A percentile compares a stretch with the other conserved stretches of the same genome.
Conservation (phyloP, 2,888 invertebrate species). For the Micoletzkya japonica region DNA sequence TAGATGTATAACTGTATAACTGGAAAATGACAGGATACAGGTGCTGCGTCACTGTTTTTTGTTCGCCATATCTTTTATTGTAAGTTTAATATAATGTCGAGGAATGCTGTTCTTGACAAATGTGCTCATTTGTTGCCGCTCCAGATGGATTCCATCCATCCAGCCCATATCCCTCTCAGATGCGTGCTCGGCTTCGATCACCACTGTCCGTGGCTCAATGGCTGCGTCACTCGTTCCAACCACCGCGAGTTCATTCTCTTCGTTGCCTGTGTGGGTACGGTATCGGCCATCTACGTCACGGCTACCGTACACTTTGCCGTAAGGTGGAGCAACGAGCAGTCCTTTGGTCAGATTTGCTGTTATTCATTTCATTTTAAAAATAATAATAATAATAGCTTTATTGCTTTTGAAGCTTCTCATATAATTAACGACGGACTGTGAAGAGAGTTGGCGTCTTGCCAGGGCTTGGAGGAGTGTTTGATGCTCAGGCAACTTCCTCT, state of each 20-base stretch:
- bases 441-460: too few species aligned
- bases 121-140: background rate
- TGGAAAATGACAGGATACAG: background rate
- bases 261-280: slow-evolving; percentile 34
- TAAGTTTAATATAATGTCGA: background rate
- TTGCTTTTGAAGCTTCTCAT: too few species aligned
- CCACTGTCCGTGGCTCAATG: slow-evolving; percentile 51
- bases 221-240: slow-evolving; percentile 44
- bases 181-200: slow-evolving; percentile 49
- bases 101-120: background rate
- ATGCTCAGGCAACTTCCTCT: slow-evolving; percentile 34
- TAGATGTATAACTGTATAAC: background rate
- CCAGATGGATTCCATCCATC: too few species aligned
- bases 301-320: background rate
- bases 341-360: background rate
- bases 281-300: slow-evolving; percentile 9
- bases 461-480: background rate
- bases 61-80: too few species aligned
- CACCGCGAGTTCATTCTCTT: slow-evolving; percentile 45
- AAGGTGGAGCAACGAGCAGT: background rate
- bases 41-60: too few species aligned
- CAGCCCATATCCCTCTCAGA: slow-evolving; percentile 32
- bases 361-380: background rate
- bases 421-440: too few species aligned
- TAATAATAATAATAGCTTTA: too few species aligned